phyloP scores from a whole-genome alignment of 1,140 invertebrate species.

The Gonioctena quinquepunctata region DNA sequence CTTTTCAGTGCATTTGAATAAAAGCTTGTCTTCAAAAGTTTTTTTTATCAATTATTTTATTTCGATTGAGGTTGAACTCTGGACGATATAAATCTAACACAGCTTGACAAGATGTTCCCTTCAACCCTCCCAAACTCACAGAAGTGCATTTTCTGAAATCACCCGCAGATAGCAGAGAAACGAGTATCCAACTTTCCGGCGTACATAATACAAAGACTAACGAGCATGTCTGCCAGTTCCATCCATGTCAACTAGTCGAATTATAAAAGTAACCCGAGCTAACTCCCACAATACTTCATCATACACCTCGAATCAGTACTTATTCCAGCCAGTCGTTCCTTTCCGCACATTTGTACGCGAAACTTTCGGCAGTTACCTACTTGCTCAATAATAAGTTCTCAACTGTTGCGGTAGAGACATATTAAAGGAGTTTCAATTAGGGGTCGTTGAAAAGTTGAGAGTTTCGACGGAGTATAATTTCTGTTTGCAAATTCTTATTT shows the following conservation, averaged over 20 bases:
- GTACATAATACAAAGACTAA: too few species aligned
- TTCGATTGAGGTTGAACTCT: too few species aligned
- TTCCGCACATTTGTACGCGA: not conserved
- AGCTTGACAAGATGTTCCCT: too few species aligned
- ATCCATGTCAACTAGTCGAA: not conserved
- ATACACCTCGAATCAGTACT: not conserved
- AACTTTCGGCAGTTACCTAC: constrained; percentile 12
- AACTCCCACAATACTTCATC: not conserved
- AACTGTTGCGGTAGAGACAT: constrained; percentile 24
- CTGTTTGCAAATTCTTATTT: constrained; percentile 20
- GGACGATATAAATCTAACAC: too few species aligned
- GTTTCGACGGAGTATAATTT: constrained; percentile 17
- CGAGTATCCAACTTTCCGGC: too few species aligned
- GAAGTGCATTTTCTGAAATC: too few species aligned
- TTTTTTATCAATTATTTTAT: too few species aligned
- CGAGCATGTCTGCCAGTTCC: too few species aligned
- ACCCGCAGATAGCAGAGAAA: too few species aligned
- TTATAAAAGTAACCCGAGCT: not conserved
- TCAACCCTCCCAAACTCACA: too few species aligned
- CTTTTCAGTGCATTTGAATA: too few species aligned
- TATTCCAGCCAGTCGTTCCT: not conserved
- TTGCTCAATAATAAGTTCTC: constrained; percentile 18
- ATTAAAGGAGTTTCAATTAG: constrained; percentile 25
- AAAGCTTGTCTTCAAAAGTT: too few species aligned
- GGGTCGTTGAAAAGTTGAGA: constrained; percentile 21